Percentiles rank a stretch among this genome's conserved stretches.
Conservation (phyloP, 2,113 vertebrate genomes). For the Rana temporaria region DNA sequence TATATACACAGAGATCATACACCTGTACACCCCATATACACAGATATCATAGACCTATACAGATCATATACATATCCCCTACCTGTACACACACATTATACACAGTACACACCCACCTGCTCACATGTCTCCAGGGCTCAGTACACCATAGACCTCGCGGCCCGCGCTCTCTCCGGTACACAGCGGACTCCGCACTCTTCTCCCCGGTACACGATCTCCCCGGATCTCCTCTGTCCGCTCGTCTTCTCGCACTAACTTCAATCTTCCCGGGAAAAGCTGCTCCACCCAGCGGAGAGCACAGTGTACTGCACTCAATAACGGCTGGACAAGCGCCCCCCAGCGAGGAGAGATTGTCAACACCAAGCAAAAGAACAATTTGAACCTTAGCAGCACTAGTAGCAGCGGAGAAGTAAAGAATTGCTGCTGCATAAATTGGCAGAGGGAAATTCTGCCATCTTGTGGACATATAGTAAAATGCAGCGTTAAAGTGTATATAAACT, state of each 20-base stretch:
- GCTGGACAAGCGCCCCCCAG: constrained; percentile 4
- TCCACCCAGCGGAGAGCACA: constrained; percentile 25
- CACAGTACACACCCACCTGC: background rate
- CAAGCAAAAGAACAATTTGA: background rate
- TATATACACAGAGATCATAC: no score
- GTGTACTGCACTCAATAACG: constrained; percentile 12
- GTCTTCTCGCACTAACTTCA: constrained; percentile 20
- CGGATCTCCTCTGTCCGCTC: no score
- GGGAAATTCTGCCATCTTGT: background rate
- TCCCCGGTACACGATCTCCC: no score
- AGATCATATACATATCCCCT: no score
- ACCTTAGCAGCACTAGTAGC: background rate
- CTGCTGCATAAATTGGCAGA: no score
- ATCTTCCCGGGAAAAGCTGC: constrained; percentile 44
- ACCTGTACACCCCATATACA: no score
- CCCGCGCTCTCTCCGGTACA: no score
- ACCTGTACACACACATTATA: no score
- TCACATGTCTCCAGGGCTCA: background rate
- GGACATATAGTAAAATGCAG: background rate
- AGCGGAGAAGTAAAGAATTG: background rate
- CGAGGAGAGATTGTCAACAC: background rate
- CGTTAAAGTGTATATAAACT: no score
- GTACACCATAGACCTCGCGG: no score
- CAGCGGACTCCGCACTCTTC: no score
- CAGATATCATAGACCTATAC: no score